Evolutionary conservation across 1,140 invertebrate species (phyloP).

Genomic region (Idris sp.): DNA sequence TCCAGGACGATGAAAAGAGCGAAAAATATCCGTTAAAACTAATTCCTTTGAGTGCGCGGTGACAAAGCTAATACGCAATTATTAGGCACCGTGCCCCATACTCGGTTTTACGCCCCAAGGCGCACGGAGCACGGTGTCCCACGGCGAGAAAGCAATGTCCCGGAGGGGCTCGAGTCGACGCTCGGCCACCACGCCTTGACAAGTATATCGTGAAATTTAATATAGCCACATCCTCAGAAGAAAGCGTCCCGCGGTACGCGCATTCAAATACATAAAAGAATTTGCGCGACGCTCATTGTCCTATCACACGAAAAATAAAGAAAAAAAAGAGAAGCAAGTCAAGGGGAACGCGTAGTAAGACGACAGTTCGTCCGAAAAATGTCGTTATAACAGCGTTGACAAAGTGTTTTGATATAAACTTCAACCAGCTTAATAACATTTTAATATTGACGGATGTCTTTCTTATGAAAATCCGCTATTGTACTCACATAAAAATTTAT

Average conservation of each 20-base stretch:
- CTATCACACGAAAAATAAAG: slow-evolving; percentile 21
- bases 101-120: slow-evolving; percentile 70
- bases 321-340: slow-evolving; percentile 25
- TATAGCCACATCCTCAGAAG: slow-evolving; percentile 63
- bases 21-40: slow-evolving; percentile 58
- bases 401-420: slow-evolving; percentile 39
- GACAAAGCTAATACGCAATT: slow-evolving; percentile 75
- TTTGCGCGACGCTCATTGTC: slow-evolving; percentile 56
- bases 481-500: too few relatives aligned
- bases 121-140: slow-evolving; percentile 65
- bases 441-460: slow-evolving; percentile 17
- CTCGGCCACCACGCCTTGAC: slow-evolving; percentile 69
- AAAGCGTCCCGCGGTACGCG: slow-evolving; percentile 47
- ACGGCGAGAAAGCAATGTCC: slow-evolving; percentile 65
- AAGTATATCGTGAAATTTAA: slow-evolving; percentile 74
- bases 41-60: slow-evolving; percentile 67
- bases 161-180: slow-evolving; percentile 62
- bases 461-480: slow-evolving; percentile 31
- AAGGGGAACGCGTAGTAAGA: slow-evolving; percentile 28
- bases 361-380: slow-evolving; percentile 17
- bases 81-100: slow-evolving; percentile 68
- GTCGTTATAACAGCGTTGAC: slow-evolving; percentile 36
- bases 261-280: slow-evolving; percentile 49
- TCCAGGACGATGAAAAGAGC: slow-evolving; percentile 21
- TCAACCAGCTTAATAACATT: slow-evolving; percentile 14